phyloP scores from a whole-genome alignment of 2,113 vertebrate species.

The Petroica traversi region DNA sequence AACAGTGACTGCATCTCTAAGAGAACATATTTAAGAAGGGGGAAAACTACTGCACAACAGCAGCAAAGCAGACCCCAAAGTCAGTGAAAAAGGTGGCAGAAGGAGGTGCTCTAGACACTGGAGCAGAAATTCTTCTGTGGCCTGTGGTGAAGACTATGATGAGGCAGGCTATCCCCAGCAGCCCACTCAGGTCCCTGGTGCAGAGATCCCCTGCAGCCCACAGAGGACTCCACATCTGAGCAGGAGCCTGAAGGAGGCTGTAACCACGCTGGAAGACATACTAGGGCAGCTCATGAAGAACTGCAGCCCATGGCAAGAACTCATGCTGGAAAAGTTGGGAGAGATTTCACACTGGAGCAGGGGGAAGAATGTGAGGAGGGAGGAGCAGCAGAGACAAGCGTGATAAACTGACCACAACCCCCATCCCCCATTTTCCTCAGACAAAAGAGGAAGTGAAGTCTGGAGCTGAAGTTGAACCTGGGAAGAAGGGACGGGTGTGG shows the following conservation, averaged over 20 bases:
- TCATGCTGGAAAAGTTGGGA: neutral
- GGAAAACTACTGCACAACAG: neutral
- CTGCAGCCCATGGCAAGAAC: neutral
- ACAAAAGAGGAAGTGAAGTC: neutral
- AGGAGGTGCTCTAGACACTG: neutral
- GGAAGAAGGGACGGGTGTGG: neutral
- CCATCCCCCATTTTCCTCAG: too few species aligned
- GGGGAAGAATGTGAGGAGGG: neutral
- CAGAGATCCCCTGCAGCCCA: neutral
- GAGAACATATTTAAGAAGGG: neutral
- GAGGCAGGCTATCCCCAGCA: neutral
- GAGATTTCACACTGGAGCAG: accelerated
- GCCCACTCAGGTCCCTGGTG: accelerated
- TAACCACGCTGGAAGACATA: neutral
- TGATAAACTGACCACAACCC: neutral
- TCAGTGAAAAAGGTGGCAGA: neutral
- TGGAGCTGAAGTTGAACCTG: neutral
- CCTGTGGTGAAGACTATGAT: neutral
- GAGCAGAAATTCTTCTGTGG: neutral
- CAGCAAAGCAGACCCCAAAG: neutral
- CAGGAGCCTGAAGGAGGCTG: neutral
- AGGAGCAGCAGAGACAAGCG: neutral
- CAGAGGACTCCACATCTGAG: accelerated
- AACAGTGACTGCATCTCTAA: accelerated
- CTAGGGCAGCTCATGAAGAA: neutral